Base-by-base conservation (phyloP, 2,888 invertebrate genomes). In the Allacma fusca region DNA sequence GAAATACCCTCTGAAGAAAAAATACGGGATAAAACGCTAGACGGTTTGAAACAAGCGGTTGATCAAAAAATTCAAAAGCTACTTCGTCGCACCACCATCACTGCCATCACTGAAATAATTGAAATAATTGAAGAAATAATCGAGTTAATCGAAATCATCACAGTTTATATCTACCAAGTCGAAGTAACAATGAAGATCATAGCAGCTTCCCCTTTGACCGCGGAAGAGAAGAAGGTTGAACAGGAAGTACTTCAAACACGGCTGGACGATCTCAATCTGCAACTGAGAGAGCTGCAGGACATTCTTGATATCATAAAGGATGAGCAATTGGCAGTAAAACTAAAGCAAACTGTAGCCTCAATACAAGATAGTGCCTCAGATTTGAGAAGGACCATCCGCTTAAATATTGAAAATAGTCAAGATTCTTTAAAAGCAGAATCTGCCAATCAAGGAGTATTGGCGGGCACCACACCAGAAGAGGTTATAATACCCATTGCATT, bases 131-230 rank as follows among this genome's bases (percentile, higher is more conserved):
- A 94, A 86, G 91, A 90, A 83, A 91, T 91, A 62, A 89, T 94
- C 16, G 90, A 93, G 26, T 91, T 94, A 0, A 91, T 94, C 67
- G 93, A 94, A 86, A 92, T 91, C 0, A 92, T 95, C 64, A 93
- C 94, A 0, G 91, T 92, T n/a, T 94, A 94, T 93, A 86, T 95
- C 62, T 93, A 95, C 87, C 93, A 92, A 28, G 93, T 95, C 78
- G 94, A 94, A 85, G 94, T 94, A 83, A 90, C 91, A 84, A 92
- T 94, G 68, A 92, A 91, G 84, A 79, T 75, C 5, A 77, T 85
- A 21, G 81, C 82, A 43, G 79, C 83, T 34, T 86, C 91, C 28
- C 89, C 89, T 79, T 74, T 83, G 75, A 64, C 76, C 40, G 72
- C 40, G 13, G 74, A 74, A 43, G 69, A 71, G 68, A 82, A 80